A percentile compares a stretch with the other conserved stretches of the same genome.
These are phyloP conservation scores for Eulacestoma nigropectus DNA, from an alignment of 2,113 vertebrate species.

Conservation along the genomic window DNA sequence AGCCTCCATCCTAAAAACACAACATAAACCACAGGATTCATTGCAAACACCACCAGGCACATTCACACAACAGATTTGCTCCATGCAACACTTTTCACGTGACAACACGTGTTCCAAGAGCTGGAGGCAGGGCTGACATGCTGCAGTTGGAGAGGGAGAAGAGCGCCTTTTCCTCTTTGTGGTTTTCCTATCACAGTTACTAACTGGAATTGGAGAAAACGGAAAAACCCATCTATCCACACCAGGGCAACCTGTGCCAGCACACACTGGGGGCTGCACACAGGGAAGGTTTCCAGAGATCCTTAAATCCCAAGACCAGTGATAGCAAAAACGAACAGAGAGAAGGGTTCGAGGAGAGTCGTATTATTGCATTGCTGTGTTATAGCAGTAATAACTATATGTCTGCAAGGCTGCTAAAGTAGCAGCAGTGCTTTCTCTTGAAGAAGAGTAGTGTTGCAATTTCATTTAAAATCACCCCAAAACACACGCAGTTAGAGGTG, in stretches of 20 bases:
- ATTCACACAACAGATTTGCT: neutral
- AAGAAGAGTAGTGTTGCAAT: neutral
- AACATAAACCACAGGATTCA: neutral
- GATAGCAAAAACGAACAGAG: neutral
- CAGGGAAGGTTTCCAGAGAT: neutral
- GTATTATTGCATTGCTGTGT: neutral
- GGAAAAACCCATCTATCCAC: neutral
- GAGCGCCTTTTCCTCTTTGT: neutral
- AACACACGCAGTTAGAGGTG: neutral
- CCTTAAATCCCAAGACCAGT: neutral
- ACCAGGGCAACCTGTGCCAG: neutral
- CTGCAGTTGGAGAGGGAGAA: neutral
- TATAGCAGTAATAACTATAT: neutral
- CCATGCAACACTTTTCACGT: neutral
- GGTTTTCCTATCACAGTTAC: neutral
- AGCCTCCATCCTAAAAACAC: neutral
- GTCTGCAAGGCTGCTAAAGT: neutral
- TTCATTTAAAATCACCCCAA: neutral
- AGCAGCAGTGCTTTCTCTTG: neutral
- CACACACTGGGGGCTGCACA: neutral
- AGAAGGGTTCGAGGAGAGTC: neutral
- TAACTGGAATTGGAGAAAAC: neutral
- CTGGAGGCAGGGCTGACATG: neutral
- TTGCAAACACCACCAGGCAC: neutral
- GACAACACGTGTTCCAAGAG: neutral